Evolutionary conservation across 2,888 invertebrate species (phyloP), one percentile per base, ranked within the genome.

Genomic region (Halictus quadricinctus): DNA sequence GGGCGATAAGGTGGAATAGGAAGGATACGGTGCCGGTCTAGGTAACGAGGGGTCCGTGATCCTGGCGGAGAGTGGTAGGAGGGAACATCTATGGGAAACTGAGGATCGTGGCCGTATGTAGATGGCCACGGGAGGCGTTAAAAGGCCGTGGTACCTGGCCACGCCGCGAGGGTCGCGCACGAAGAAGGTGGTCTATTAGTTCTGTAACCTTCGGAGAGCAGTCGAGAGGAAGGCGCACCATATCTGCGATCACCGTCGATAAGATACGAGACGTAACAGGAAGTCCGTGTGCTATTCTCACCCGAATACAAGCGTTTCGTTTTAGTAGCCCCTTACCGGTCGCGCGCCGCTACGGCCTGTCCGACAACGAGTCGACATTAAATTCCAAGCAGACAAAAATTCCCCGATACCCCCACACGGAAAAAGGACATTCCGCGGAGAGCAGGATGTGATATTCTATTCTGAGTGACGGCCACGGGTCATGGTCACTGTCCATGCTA

Each of bases 171-270:
- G 89, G 84, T 90, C 92, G 91, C 91, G 89, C 93, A 92, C 89
- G 90, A 90, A 92, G 91, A 91, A 91, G 93, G 92, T 91, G 91
- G 92, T 93, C 94, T 94, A 94, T 94, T 94, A 94, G 93, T 92
- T 93, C 91, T 90, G 86, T 89, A 89, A 91, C 92, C 90, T 90
- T 86, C 86, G 72, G 80, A 29, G 81, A 70, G 83, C 88, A 81
- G 86, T 84, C 87, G 83, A 41, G 69, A 86, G 48, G 82, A 64
- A 86, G 88, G 82, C 83, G 66, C 89, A 89, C 90, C 90, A 90
- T 92, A 92, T 93, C 93, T 91, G 84, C 89, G 94, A 94, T 94
- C 92, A 88, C 88, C 82, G 73, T 83, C 89, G 94, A 94, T 94
- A 94, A 94, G 91, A 91, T 90, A 83, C 83, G 90, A 90, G 92